Conservation (phyloP, 2,797 vertebrate genomes). For the Melanotaenia trifasciata region DNA sequence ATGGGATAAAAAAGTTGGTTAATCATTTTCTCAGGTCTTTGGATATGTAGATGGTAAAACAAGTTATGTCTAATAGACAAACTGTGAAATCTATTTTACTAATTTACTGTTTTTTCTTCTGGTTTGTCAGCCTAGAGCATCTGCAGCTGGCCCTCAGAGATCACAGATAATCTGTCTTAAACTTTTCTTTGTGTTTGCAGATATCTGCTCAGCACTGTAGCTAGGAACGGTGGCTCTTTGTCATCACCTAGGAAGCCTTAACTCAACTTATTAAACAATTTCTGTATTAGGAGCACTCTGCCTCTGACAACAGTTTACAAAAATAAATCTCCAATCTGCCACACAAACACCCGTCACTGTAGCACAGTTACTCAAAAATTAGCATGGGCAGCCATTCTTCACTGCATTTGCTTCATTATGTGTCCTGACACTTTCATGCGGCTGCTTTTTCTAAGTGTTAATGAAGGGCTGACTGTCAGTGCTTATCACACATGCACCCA, state of each 20-base stretch:
- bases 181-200: neutral
- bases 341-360: conserved; percentile 9
- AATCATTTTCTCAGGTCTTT: neutral
- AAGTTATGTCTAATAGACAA: neutral
- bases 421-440: conserved; percentile 33
- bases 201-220: conserved; percentile 14
- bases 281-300: conserved; percentile 27
- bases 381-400: conserved; percentile 26
- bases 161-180: neutral
- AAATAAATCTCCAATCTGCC: conserved; percentile 31
- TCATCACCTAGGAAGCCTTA: conserved; percentile 19
- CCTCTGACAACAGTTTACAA: conserved; percentile 26
- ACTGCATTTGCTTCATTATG: conserved; percentile 43
- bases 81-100: neutral
- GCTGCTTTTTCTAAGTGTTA: conserved; percentile 18
- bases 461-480: conserved; percentile 19
- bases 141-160: neutral
- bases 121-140: neutral
- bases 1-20: neutral
- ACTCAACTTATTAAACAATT: conserved; percentile 28
- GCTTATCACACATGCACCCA: neutral
- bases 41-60: neutral
- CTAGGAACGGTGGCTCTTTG: neutral
- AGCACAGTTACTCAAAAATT: conserved; percentile 22
- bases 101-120: neutral